A percentile compares a stretch with the other conserved stretches of the same genome.
phyloP scores from a whole-genome alignment of 2,888 invertebrate genomes.

The Drosophila birchii region DNA sequence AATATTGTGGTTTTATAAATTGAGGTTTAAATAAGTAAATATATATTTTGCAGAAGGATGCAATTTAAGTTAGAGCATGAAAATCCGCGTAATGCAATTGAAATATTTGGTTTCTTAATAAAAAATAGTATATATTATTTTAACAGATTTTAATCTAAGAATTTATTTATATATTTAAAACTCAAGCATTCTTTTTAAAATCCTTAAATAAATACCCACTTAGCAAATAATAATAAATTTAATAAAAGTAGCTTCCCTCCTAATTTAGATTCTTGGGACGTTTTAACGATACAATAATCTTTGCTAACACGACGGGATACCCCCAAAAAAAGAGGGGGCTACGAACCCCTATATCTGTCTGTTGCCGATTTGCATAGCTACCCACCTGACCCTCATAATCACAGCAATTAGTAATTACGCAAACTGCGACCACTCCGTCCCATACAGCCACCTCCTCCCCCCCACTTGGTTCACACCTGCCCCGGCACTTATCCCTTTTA shows the following conservation, averaged over 20 bases:
- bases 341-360: neutral
- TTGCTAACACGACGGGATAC: neutral
- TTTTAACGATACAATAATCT: conserved; percentile 11
- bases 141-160: neutral
- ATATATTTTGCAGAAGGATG: no score
- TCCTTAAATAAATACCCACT: neutral
- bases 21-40: neutral
- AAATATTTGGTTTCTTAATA: neutral
- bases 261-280: neutral
- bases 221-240: neutral
- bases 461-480: conserved; percentile 66
- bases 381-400: conserved; percentile 55
- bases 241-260: no score
- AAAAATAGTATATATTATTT: neutral
- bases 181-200: neutral
- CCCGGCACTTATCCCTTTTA: conserved; percentile 72
- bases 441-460: neutral
- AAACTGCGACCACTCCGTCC: conserved; percentile 20
- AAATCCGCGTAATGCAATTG: neutral
- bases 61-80: neutral
- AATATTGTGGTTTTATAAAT: neutral
- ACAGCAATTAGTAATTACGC: conserved; percentile 73
- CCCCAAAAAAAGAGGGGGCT: neutral
- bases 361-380: neutral
- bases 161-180: neutral